Evolutionary conservation across 1,140 invertebrate species (phyloP).

Genomic region (Magallana angulata): DNA sequence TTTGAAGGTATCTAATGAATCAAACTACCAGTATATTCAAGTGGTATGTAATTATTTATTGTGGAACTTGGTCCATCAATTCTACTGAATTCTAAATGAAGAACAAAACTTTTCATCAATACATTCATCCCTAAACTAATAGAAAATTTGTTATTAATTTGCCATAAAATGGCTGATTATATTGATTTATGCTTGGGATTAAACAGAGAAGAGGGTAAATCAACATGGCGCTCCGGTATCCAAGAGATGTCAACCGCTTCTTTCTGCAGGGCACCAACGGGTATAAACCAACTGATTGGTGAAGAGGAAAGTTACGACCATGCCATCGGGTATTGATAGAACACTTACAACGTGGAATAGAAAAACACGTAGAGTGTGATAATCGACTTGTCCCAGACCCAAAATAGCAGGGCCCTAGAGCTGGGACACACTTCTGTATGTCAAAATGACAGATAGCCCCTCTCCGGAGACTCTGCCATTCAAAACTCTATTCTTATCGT

Average conservation of each 20-base stretch:
- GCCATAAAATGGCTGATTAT: slow-evolving; percentile 7
- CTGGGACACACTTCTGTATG: not conserved
- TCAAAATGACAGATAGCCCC: not conserved
- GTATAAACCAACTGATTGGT: slow-evolving; percentile 6
- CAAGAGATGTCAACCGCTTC: slow-evolving; percentile 14
- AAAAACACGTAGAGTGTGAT: slow-evolving; percentile 2
- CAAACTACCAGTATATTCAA: too few species aligned
- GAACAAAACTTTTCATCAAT: not conserved
- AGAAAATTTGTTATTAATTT: slow-evolving; percentile 39
- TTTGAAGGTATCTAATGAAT: not conserved
- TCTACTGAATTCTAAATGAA: too few species aligned
- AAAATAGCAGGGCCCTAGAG: slow-evolving; percentile 20
- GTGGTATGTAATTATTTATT: too few species aligned
- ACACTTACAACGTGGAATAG: slow-evolving; percentile 8
- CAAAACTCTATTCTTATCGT: not conserved
- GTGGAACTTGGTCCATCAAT: too few species aligned
- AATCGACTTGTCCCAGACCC: slow-evolving; percentile 5
- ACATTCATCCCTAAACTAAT: slow-evolving; percentile 19
- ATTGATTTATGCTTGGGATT: slow-evolving; percentile 11
- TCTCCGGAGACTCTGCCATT: not conserved
- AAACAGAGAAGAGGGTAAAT: not conserved
- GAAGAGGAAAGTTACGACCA: slow-evolving; percentile 5
- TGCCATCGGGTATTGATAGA: not conserved
- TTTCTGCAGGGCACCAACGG: not conserved
- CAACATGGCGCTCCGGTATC: not conserved